These are phyloP conservation scores for Epistrophe eligans DNA, from an alignment of 2,888 invertebrate genomes.

Conservation along the genomic window DNA sequence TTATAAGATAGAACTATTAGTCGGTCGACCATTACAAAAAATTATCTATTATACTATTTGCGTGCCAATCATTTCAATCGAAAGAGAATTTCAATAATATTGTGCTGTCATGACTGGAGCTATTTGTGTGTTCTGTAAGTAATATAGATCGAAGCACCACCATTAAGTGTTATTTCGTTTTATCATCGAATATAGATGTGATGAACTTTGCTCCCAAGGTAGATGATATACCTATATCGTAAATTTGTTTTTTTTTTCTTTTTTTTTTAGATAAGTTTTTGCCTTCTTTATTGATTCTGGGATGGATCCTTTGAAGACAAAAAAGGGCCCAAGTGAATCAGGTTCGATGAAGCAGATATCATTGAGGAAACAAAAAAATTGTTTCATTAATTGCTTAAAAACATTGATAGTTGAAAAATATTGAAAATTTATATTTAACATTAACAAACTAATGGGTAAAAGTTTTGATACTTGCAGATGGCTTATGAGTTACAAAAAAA, in stretches of 20 bases:
- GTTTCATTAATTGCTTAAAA: too few species aligned
- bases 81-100: slow-evolving; percentile 13
- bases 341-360: too few species aligned
- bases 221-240: background rate
- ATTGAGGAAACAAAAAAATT: too few species aligned
- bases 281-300: background rate
- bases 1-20: background rate
- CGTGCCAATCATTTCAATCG: slow-evolving; percentile 32
- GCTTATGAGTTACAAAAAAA: too few species aligned
- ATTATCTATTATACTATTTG: slow-evolving; percentile 1
- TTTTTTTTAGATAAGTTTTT: background rate
- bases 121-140: too few species aligned
- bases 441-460: too few species aligned
- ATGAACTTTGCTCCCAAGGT: slow-evolving; percentile 2
- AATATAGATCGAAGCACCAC: background rate
- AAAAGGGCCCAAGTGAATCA: too few species aligned
- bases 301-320: too few species aligned
- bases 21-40: background rate
- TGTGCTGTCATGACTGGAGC: slow-evolving; percentile 1
- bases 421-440: too few species aligned
- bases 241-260: too few species aligned
- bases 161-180: slow-evolving; percentile 12
- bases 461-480: too few species aligned
- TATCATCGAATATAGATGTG: background rate
- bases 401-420: too few species aligned